Conservation (phyloP, 1,140 invertebrate species). For the Lasioglossum baleicum region DNA sequence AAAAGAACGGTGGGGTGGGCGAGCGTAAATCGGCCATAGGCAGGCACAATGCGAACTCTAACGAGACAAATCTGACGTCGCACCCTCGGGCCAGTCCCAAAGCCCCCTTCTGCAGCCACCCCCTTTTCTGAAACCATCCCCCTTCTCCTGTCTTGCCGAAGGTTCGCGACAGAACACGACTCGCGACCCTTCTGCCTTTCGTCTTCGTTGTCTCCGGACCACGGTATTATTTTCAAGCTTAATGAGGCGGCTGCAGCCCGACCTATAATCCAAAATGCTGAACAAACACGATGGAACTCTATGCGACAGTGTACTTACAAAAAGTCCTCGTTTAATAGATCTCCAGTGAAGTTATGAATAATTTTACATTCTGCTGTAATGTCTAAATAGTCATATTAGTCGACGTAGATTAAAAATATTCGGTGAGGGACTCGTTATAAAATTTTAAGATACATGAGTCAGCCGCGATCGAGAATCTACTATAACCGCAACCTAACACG, state of each 20-base stretch:
- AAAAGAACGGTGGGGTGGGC: constrained; percentile 45
- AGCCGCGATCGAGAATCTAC: too few relatives aligned
- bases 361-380: too few relatives aligned
- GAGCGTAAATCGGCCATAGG: constrained; percentile 71
- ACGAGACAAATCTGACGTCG: constrained; percentile 80
- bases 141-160: constrained; percentile 30
- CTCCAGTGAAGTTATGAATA: too few relatives aligned
- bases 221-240: constrained; percentile 40
- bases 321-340: too few relatives aligned
- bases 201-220: constrained; percentile 22
- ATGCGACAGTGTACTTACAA: neutral
- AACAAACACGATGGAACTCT: constrained; percentile 6
- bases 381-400: too few relatives aligned
- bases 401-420: too few relatives aligned
- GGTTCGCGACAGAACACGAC: constrained; percentile 30
- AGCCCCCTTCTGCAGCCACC: constrained; percentile 22
- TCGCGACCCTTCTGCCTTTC: neutral
- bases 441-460: too few relatives aligned
- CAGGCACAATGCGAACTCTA: constrained; percentile 78
- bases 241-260: constrained; percentile 23
- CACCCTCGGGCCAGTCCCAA: constrained; percentile 62
- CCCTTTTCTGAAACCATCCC: constrained; percentile 12
- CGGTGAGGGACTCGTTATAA: too few relatives aligned
- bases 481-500: too few relatives aligned
- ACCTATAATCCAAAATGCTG: constrained; percentile 30